Conservation (phyloP, 2,888 invertebrate genomes). For the Drosophila demipolita region DNA sequence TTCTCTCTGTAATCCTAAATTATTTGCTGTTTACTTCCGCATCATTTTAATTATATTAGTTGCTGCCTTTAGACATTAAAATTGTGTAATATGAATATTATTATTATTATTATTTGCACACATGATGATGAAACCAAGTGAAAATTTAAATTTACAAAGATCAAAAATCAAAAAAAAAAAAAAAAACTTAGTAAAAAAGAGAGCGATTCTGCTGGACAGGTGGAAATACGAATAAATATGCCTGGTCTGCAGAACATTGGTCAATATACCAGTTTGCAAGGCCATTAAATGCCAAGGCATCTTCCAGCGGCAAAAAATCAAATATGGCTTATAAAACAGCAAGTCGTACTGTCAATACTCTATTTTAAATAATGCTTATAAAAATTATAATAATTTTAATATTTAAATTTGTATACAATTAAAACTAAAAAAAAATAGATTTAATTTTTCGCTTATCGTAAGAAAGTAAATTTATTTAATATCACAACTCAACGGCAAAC, state of each 20-base stretch:
- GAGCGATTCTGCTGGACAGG: background rate
- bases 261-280: conserved; percentile 46
- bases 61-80: conserved; percentile 40
- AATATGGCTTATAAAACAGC: background rate
- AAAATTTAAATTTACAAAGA: conserved; percentile 11
- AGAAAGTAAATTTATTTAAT: background rate
- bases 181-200: background rate
- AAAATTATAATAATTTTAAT: background rate
- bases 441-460: background rate
- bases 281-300: conserved; percentile 38
- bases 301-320: conserved; percentile 38
- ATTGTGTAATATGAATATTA: conserved; percentile 43
- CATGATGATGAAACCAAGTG: conserved; percentile 32
- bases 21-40: conserved; percentile 24
- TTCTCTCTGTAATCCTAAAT: conserved; percentile 30
- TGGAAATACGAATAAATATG: background rate
- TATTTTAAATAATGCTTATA: background rate
- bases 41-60: conserved; percentile 34
- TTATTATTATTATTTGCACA: conserved; percentile 22
- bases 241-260: conserved; percentile 1
- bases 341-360: conserved; percentile 23
- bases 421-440: background rate
- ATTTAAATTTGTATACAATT: background rate
- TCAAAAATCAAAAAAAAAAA: background rate
- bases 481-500: background rate